Conservation (phyloP, 2,113 vertebrate genomes). For the Leiothrix lutea region DNA sequence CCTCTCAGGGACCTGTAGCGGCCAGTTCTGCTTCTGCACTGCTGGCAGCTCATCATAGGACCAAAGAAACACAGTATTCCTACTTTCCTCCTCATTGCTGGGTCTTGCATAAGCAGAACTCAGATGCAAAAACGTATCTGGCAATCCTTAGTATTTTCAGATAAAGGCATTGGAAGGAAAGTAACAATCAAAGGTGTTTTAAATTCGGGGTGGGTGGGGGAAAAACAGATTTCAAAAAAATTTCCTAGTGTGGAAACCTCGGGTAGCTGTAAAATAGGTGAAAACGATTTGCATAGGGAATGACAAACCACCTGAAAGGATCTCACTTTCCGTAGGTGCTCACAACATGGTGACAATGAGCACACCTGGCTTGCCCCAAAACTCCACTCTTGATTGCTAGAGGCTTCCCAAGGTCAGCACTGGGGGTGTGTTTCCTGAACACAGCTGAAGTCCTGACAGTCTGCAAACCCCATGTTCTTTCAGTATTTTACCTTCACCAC, state of each 20-base stretch:
- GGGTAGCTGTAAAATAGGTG: background rate
- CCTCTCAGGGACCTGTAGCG: conserved; percentile 29
- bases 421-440: background rate
- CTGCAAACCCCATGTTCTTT: background rate
- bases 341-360: background rate
- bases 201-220: background rate
- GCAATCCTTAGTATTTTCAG: background rate
- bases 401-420: background rate
- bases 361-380: background rate
- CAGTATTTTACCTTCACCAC: background rate
- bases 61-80: conserved; percentile 13
- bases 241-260: background rate
- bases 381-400: background rate
- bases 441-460: background rate
- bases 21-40: background rate
- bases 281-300: background rate
- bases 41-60: conserved; percentile 13
- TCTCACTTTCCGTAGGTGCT: background rate
- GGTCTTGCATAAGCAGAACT: background rate
- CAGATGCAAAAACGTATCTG: background rate
- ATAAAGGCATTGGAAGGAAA: background rate
- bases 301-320: background rate
- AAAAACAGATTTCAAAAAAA: background rate
- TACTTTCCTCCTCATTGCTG: background rate
- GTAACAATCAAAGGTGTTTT: background rate